A percentile compares a stretch with the other conserved stretches of the same genome.
Conservation (phyloP, 2,888 invertebrate species). For the Rotaria sp. region DNA sequence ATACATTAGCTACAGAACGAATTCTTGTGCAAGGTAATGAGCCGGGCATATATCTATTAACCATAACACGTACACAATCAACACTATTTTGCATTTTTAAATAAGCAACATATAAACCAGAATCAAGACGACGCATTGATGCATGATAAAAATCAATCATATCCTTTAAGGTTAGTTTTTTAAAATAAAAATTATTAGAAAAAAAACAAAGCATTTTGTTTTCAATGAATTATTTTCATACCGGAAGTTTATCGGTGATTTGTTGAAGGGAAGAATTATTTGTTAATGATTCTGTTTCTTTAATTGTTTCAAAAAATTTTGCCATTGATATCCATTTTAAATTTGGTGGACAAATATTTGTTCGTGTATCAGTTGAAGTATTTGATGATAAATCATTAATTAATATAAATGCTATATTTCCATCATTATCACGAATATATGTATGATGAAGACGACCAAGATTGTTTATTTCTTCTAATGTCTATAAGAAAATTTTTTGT, state of each 20-base stretch:
- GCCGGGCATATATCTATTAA: constrained; percentile 83
- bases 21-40: constrained; percentile 86
- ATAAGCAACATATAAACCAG: constrained; percentile 87
- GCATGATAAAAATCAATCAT: constrained; percentile 25
- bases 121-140: constrained; percentile 67
- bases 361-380: neutral
- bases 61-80: constrained; percentile 83
- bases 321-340: constrained; percentile 7
- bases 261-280: constrained; percentile 1
- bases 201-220: neutral
- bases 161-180: neutral
- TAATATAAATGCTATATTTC: neutral
- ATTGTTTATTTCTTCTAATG: constrained; percentile 80
- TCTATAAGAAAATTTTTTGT: constrained; percentile 58
- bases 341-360: neutral
- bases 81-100: constrained; percentile 91
- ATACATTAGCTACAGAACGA: constrained; percentile 87
- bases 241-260: constrained; percentile 18
- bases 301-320: neutral
- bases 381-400: constrained; percentile 9
- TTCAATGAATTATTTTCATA: neutral
- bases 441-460: constrained; percentile 87
- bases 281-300: constrained; percentile 7
- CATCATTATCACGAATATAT: constrained; percentile 60
- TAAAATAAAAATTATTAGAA: neutral